These are phyloP conservation scores for Nudaria mundana DNA, from an alignment of 2,888 invertebrate species.

Conservation along the genomic window DNA sequence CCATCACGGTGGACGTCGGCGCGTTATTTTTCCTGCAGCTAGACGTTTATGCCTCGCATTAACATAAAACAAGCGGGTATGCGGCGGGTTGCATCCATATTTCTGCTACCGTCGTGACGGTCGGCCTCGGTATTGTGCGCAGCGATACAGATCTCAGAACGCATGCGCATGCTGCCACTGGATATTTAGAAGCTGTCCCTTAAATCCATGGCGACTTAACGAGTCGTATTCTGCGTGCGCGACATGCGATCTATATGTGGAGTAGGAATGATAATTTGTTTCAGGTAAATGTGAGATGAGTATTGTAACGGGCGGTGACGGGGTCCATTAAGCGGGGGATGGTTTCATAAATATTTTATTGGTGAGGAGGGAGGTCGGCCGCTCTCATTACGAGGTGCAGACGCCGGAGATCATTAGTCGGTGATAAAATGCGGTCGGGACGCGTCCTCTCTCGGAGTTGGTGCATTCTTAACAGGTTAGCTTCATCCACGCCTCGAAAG, in stretches of 20 bases:
- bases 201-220: constrained; percentile 69
- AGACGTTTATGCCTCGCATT: constrained; percentile 64
- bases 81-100: constrained; percentile 69
- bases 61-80: constrained; percentile 76
- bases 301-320: constrained; percentile 54
- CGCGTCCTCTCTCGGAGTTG: constrained; percentile 42
- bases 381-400: constrained; percentile 63
- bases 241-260: constrained; percentile 63
- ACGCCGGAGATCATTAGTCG: constrained; percentile 68
- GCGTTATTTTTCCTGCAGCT: constrained; percentile 58
- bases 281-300: constrained; percentile 45
- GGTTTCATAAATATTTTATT: constrained; percentile 78
- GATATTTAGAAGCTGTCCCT: constrained; percentile 78
- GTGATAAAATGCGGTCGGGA: constrained; percentile 70
- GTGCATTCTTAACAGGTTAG: constrained; percentile 54
- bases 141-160: constrained; percentile 74
- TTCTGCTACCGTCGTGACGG: constrained; percentile 75
- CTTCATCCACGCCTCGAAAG: constrained; percentile 29
- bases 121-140: constrained; percentile 71
- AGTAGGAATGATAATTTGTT: constrained; percentile 36
- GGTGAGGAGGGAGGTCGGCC: constrained; percentile 54
- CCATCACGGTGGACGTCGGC: constrained; percentile 56
- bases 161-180: constrained; percentile 66
- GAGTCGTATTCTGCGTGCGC: constrained; percentile 70
- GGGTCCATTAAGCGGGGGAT: constrained; percentile 65